phyloP scores from a whole-genome alignment of 1,140 invertebrate genomes.

The Schlechtendalia chinensis region DNA sequence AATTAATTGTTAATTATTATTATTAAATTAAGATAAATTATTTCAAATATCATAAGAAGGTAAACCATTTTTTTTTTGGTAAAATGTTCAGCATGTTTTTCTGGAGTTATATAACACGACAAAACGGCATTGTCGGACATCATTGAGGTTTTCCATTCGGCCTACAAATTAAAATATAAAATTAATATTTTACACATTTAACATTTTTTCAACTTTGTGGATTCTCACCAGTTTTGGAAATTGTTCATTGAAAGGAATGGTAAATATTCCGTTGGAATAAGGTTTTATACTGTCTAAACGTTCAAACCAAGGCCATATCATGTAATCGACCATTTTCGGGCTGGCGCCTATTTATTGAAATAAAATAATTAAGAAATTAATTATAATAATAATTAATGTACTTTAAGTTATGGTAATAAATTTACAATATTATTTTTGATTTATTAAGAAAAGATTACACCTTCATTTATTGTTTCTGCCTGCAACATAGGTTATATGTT shows the following conservation, averaged over 20 bases:
- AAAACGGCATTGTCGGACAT: conserved; percentile 70
- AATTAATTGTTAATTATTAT: too few species aligned
- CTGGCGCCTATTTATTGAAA: conserved; percentile 55
- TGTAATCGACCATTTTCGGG: conserved; percentile 82
- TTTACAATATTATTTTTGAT: too few species aligned
- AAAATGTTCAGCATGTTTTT: conserved; percentile 72
- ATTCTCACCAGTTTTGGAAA: conserved; percentile 58
- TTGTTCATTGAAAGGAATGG: conserved; percentile 57
- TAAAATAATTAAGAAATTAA: conserved; percentile 1
- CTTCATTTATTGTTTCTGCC: too few species aligned
- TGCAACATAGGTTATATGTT: too few species aligned
- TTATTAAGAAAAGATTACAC: background rate
- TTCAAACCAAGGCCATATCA: conserved; percentile 90
- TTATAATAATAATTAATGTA: background rate
- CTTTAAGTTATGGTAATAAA: too few species aligned
- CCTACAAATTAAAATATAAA: conserved; percentile 59
- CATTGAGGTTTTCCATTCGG: conserved; percentile 69
- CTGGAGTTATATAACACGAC: conserved; percentile 64
- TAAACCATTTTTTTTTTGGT: conserved; percentile 63
- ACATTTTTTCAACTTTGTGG: background rate
- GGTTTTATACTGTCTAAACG: conserved; percentile 63
- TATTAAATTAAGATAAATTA: too few species aligned
- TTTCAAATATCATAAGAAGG: conserved; percentile 55
- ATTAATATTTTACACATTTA: conserved; percentile 55
- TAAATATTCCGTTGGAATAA: conserved; percentile 61